phyloP scores from a whole-genome alignment of 2,888 invertebrate genomes.

The Heliconius aoede region DNA sequence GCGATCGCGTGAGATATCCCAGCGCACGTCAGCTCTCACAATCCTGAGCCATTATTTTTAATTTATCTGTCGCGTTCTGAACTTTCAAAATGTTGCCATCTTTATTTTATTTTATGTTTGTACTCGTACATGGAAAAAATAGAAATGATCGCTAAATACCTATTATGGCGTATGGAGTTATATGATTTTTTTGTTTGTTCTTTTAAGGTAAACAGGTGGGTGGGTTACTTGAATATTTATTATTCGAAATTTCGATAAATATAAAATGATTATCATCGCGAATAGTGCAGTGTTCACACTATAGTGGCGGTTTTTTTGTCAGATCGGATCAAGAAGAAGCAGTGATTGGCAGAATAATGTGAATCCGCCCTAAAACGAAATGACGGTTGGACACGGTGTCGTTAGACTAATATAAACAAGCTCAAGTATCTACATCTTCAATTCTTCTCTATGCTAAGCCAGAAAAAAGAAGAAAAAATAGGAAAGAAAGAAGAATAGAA shows the following conservation, averaged over 20 bases:
- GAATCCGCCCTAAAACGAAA: not conserved
- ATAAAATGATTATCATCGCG: not conserved
- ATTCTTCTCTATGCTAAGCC: not conserved
- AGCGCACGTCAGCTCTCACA: constrained; percentile 67
- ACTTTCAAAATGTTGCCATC: constrained; percentile 38
- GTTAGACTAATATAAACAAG: not conserved
- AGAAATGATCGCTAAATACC: constrained; percentile 42
- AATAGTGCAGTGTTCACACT: not conserved
- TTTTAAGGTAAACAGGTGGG: constrained; percentile 2
- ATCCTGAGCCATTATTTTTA: constrained; percentile 54
- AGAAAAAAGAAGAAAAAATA: too few species aligned
- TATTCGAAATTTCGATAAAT: too few species aligned
- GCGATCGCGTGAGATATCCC: constrained; percentile 74
- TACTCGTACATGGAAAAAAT: constrained; percentile 25
- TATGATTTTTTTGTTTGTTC: not conserved
- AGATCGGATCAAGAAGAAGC: too few species aligned
- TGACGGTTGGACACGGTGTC: too few species aligned
- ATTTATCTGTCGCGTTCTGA: constrained; percentile 51
- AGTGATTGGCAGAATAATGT: too few species aligned
- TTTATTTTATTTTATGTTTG: constrained; percentile 31
- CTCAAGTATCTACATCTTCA: not conserved
- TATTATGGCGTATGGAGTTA: constrained; percentile 17
- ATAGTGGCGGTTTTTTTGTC: too few species aligned
- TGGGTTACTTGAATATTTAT: constrained; percentile 10
- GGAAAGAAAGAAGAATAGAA: too few species aligned